Evolutionary conservation across 2,888 invertebrate genomes (phyloP).

Genomic region (Clistopyga incitator): DNA sequence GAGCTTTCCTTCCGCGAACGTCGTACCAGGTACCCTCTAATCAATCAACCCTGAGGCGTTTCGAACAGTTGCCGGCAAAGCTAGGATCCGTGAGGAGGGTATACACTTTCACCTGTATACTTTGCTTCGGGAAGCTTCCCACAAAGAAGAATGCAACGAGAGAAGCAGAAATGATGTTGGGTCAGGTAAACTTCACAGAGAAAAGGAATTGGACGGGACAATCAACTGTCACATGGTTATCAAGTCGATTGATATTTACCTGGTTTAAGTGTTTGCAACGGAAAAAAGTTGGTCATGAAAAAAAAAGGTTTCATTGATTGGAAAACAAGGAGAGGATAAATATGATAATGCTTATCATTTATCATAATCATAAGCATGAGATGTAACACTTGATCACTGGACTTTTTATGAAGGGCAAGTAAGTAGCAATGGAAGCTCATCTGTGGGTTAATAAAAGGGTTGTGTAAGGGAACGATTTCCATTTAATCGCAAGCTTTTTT

Average conservation of each 20-base stretch:
- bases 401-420: neutral
- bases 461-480: neutral
- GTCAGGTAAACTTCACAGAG: too few species aligned
- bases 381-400: too few species aligned
- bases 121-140: neutral
- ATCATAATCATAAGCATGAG: too few species aligned
- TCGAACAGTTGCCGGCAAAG: conserved; percentile 71
- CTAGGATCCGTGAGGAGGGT: conserved; percentile 25
- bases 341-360: too few species aligned
- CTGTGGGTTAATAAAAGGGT: neutral
- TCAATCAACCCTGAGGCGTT: conserved; percentile 84
- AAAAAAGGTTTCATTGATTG: too few species aligned
- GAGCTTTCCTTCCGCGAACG: conserved; percentile 71
- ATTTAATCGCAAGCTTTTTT: conserved; percentile 3
- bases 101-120: conserved; percentile 19
- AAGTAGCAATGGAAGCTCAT: neutral
- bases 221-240: too few species aligned
- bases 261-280: too few species aligned
- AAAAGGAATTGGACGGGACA: too few species aligned
- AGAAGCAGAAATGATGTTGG: neutral
- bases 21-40: conserved; percentile 81
- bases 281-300: too few species aligned
- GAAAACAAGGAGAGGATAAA: too few species aligned
- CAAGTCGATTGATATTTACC: too few species aligned
- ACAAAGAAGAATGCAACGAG: neutral